Evolutionary conservation across 2,888 invertebrate genomes (phyloP), one percentile per base, ranked within the genome.

Genomic region (Himalopsyche japonica): DNA sequence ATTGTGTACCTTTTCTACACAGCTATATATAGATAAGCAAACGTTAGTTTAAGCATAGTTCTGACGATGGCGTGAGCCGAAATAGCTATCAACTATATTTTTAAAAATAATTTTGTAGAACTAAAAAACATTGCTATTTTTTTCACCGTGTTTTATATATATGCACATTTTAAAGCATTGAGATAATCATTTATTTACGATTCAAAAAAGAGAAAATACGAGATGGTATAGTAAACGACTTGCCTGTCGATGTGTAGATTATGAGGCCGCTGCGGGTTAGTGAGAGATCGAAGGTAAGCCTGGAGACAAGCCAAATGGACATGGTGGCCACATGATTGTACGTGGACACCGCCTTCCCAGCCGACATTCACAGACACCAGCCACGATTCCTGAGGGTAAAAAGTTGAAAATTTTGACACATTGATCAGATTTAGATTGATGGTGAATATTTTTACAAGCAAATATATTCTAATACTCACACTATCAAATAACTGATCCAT

Each of bases 281-380:
- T 93, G 86, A 99, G 93, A 47, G 98, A 96, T 88, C 95, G 94
- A 88, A 98, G 93, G 92, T 99, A 99, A 0, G 97, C 95, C 89
- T 96, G 95, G 89, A 98, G 95, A 90, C 99, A 99, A 89, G 97
- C 96, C 88, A 98, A 93, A 92, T 99, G 99, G 85, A 99, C 94
- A 91, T 98, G 97, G 92, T 99, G 99, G 0, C 99, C 99, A 92
- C 99, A 99, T 1, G 98, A 97, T 91, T 97, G 97, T 81, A 98
- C 97, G 90, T 97, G 96, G 81, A 98, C 97, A 82, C 98, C 98
- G 87, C 97, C 97, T 90, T 97, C 97, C 95, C 96, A 97, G 4
- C 97, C 97, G 88, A 96, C 93, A 89, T 96, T 96, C 84, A 97
- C 94, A 2, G 95, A 94, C 57, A 96, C 90, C 89, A 96, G 93